These are phyloP conservation scores for Cathartes aura DNA, from an alignment of 2,113 vertebrate genomes.

Conservation along the genomic window DNA sequence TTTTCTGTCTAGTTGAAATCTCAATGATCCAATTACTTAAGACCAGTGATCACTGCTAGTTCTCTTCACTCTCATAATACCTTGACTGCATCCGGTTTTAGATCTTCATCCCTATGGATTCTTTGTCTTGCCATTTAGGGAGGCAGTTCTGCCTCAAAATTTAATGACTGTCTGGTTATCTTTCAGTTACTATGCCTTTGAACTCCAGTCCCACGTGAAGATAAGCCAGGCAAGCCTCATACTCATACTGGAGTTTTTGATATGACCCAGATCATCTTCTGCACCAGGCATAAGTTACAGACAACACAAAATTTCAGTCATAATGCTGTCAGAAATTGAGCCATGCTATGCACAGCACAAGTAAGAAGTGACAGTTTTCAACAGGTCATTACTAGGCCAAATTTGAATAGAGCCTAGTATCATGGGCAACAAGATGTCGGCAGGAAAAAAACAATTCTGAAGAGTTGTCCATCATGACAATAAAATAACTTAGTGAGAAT, in stretches of 20 bases:
- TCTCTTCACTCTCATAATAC: slow-evolving; percentile 28
- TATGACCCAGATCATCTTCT: neutral
- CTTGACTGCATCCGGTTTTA: neutral
- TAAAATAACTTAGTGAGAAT: neutral
- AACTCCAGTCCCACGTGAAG: neutral
- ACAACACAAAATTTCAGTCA: neutral
- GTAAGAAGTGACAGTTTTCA: neutral
- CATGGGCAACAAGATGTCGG: fast-evolving
- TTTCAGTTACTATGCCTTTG: neutral
- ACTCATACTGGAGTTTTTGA: neutral
- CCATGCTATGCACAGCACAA: neutral
- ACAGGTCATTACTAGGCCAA: neutral
- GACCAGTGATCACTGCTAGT: neutral
- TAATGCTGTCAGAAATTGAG: neutral
- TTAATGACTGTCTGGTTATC: neutral
- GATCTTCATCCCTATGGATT: neutral
- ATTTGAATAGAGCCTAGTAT: neutral
- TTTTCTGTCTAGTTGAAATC: slow-evolving; percentile 36
- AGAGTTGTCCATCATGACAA: neutral
- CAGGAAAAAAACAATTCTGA: neutral
- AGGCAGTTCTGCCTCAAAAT: neutral
- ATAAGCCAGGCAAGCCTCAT: neutral
- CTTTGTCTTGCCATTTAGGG: neutral
- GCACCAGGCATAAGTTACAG: neutral
- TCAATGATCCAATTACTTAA: slow-evolving; percentile 39